Evolutionary conservation across 2,888 invertebrate genomes (phyloP).

Genomic region (Agonopterix arenella): DNA sequence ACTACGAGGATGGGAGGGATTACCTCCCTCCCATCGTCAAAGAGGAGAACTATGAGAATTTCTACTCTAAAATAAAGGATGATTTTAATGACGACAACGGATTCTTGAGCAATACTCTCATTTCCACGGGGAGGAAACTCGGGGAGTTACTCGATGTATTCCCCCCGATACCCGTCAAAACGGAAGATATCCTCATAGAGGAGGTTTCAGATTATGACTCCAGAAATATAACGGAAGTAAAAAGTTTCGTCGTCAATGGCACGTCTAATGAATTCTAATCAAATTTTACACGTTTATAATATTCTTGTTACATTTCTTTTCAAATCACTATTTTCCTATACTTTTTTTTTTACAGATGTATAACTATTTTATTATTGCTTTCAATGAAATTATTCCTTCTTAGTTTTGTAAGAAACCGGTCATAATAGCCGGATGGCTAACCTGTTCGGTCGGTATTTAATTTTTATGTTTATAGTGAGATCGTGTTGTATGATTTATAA

Average conservation of each 20-base stretch:
- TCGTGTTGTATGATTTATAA: constrained; percentile 39
- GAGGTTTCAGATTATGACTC: constrained; percentile 59
- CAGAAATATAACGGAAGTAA: constrained; percentile 54
- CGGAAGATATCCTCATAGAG: constrained; percentile 57
- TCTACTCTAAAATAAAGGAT: constrained; percentile 43
- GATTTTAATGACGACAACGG: constrained; percentile 33
- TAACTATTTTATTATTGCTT: constrained; percentile 25
- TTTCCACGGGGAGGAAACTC: constrained; percentile 56
- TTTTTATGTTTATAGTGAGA: constrained; percentile 35
- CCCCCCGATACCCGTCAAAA: constrained; percentile 58
- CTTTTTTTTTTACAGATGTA: constrained; percentile 22
- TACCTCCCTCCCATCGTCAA: constrained; percentile 59
- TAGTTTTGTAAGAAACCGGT: constrained; percentile 15
- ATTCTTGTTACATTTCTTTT: constrained; percentile 30
- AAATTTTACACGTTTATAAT: constrained; percentile 20
- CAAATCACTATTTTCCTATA: constrained; percentile 38
- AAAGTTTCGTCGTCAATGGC: constrained; percentile 59
- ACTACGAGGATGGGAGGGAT: constrained; percentile 57
- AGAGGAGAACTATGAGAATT: constrained; percentile 56
- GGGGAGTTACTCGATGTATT: constrained; percentile 54
- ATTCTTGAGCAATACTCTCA: constrained; percentile 46
- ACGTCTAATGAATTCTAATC: constrained; percentile 38
- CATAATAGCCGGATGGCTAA: neutral
- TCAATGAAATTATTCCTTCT: constrained; percentile 49
- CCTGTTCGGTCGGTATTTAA: neutral